phyloP scores from a whole-genome alignment of 2,113 vertebrate genomes.

The Oryzias curvinotus region DNA sequence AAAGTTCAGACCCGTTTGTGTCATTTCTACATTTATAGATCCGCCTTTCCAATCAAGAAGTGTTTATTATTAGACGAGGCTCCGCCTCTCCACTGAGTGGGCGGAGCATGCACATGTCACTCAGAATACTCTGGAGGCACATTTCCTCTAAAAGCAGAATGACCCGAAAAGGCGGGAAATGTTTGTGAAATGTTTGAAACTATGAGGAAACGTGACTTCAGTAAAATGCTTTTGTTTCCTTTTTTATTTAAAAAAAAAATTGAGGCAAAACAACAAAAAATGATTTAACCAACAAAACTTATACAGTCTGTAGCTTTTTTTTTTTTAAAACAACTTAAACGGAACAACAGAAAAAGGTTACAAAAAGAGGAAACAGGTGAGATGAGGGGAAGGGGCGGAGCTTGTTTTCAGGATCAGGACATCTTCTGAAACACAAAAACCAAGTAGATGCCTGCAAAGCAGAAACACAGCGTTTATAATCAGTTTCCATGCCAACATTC shows the following conservation, averaged over 20 bases:
- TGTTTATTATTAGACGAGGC: no score
- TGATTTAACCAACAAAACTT: slow-evolving; percentile 10
- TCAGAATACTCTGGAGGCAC: no score
- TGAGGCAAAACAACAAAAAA: neutral
- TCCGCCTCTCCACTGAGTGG: no score
- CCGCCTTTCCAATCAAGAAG: no score
- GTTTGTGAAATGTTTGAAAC: no score
- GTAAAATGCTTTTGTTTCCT: neutral
- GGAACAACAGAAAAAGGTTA: slow-evolving; percentile 13
- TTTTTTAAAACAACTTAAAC: slow-evolving; percentile 9
- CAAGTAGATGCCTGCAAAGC: slow-evolving; percentile 90
- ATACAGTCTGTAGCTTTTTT: neutral
- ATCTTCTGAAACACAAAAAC: slow-evolving; percentile 94
- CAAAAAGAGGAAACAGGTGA: slow-evolving; percentile 6
- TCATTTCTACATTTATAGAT: no score
- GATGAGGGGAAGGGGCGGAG: neutral
- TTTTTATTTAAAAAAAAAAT: neutral
- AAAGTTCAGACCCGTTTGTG: no score
- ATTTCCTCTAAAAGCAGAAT: no score
- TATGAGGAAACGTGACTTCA: neutral
- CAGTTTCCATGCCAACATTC: neutral
- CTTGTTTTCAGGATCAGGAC: slow-evolving; percentile 53
- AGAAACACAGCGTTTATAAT: neutral
- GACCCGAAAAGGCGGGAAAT: no score
- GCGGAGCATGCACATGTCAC: no score